Percentiles rank a stretch among this genome's conserved stretches.
Evolutionary conservation across 2,797 vertebrate species (phyloP).

Genomic region (Manis crassicaudata): DNA sequence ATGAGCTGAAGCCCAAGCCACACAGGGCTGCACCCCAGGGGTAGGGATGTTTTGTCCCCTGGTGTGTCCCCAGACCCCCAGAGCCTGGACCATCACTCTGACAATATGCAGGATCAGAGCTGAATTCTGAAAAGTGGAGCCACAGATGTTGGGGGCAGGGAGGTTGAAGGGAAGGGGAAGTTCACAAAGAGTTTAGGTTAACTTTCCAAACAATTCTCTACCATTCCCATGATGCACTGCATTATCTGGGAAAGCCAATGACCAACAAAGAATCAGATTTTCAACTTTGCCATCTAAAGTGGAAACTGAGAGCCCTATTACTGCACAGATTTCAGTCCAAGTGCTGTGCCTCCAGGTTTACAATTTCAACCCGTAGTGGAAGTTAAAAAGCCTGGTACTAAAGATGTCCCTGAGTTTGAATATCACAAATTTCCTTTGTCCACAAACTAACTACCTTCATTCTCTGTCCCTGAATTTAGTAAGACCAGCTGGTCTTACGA

Average conservation of each 20-base stretch:
- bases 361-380: constrained; percentile 28
- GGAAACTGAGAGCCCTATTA: not conserved
- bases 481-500: not conserved
- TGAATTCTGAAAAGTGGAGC: constrained; percentile 15
- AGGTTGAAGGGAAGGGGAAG: not conserved
- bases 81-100: not conserved
- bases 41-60: not conserved
- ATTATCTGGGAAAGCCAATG: not conserved
- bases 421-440: not conserved
- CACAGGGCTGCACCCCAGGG: rapidly evolving
- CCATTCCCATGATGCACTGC: not conserved
- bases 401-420: not conserved
- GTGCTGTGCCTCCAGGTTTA: not conserved
- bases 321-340: constrained; percentile 7
- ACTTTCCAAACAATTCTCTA: not conserved
- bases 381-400: not conserved
- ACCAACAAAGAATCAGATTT: constrained; percentile 19
- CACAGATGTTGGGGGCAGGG: not conserved
- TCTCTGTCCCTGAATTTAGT: not conserved
- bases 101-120: not conserved
- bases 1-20: not conserved
- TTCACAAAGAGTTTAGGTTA: not conserved
- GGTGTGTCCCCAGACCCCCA: not conserved
- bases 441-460: not conserved
- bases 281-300: not conserved